Evolutionary conservation across 37 sponge, comb jelly and placozoan genomes (phyloP).

Genomic region (Dysidea cf. avara): DNA sequence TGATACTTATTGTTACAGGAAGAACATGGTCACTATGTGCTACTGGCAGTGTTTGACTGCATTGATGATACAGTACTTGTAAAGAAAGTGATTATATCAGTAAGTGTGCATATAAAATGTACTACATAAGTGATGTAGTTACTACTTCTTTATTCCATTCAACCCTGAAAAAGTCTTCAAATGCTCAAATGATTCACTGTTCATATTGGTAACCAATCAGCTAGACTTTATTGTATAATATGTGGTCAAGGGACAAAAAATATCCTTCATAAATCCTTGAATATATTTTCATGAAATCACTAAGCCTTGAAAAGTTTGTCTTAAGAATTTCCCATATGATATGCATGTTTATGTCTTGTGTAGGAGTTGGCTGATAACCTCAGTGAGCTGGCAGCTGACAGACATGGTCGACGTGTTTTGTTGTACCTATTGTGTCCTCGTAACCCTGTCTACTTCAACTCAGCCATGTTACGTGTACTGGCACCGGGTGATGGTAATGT

Average conservation of each 20-base stretch:
- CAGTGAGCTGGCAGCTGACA: constrained; percentile 52
- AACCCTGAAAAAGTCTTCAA: too few relatives aligned
- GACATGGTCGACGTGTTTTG: constrained; percentile 72
- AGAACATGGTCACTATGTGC: constrained; percentile 83
- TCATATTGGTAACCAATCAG: too few relatives aligned
- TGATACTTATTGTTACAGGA: constrained; percentile 46
- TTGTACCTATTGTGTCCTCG: constrained; percentile 85
- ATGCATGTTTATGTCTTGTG: background rate
- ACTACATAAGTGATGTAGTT: too few relatives aligned
- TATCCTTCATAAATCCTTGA: too few relatives aligned
- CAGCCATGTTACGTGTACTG: constrained; percentile 57
- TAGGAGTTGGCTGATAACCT: constrained; percentile 67
- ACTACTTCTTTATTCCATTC: too few relatives aligned
- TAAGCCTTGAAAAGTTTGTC: too few relatives aligned
- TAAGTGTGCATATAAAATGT: constrained; percentile 29
- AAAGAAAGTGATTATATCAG: constrained; percentile 71
- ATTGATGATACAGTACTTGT: constrained; percentile 96
- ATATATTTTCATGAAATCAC: too few relatives aligned
- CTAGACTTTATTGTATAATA: too few relatives aligned
- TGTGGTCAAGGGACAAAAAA: too few relatives aligned
- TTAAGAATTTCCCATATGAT: too few relatives aligned
- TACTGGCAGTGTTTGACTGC: constrained; percentile 87
- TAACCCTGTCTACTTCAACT: constrained; percentile 51
- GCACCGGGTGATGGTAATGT: constrained; percentile 78
- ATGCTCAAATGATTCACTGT: too few relatives aligned